Conservation (phyloP, 1,140 invertebrate species). For the Antheraea mylitta region DNA sequence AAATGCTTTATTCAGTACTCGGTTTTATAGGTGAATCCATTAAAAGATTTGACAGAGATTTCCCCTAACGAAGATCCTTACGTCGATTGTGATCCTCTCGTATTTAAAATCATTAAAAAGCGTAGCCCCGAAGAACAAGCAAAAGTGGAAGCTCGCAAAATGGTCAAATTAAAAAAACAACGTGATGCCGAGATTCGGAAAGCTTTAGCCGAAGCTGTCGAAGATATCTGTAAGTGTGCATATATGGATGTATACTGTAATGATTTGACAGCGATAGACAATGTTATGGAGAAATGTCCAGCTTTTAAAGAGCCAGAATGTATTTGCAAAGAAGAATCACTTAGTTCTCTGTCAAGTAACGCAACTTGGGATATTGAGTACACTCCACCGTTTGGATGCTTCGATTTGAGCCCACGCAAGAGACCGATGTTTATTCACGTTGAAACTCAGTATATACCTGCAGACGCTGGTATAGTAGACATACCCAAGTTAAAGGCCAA, state of each 20-base stretch:
- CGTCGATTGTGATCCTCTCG: conserved; percentile 79
- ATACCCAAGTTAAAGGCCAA: conserved; percentile 41
- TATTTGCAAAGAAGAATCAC: conserved; percentile 59
- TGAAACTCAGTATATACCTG: conserved; percentile 64
- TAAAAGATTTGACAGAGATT: conserved; percentile 76
- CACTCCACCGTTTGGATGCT: conserved; percentile 70
- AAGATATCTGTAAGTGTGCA: conserved; percentile 75
- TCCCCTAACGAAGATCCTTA: conserved; percentile 78
- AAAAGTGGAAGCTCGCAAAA: conserved; percentile 66
- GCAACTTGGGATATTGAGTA: conserved; percentile 76
- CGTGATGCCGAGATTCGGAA: conserved; percentile 68
- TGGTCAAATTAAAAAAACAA: conserved; percentile 67
- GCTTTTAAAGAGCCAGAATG: conserved; percentile 69
- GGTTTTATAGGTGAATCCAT: conserved; percentile 73
- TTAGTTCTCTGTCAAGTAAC: conserved; percentile 68
- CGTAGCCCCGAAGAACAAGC: conserved; percentile 68
- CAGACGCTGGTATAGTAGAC: conserved; percentile 59
- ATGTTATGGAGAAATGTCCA: conserved; percentile 67
- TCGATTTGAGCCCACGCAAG: conserved; percentile 60
- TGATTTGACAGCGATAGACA: conserved; percentile 68
- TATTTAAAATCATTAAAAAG: conserved; percentile 80
- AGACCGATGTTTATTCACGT: conserved; percentile 56
- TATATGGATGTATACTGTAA: conserved; percentile 76
- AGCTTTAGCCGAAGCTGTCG: conserved; percentile 59
- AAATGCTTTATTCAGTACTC: not conserved